phyloP scores from a whole-genome alignment of 2,797 vertebrate species.

The Gymnoscopelus microlampas region DNA sequence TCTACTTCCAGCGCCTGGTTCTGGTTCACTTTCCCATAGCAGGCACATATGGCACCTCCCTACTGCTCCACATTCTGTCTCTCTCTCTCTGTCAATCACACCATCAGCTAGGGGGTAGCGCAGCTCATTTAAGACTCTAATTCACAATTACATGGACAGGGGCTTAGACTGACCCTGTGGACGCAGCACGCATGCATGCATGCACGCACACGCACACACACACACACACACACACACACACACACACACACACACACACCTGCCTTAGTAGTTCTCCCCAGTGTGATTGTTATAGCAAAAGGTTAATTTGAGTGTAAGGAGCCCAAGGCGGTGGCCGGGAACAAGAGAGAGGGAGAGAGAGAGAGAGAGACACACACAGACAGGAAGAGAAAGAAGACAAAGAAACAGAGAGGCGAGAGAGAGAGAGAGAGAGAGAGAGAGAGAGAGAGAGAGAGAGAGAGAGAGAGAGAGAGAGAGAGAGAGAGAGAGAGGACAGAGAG shows the following conservation, averaged over 20 bases:
- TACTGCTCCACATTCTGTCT: neutral
- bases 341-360: conserved; percentile 18
- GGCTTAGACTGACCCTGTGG: conserved; percentile 57
- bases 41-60: too few species aligned
- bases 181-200: conserved; percentile 18
- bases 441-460: conserved; percentile 5
- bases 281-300: conserved; percentile 76
- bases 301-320: conserved; percentile 79
- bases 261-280: conserved; percentile 26
- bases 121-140: conserved; percentile 70
- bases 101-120: conserved; percentile 46
- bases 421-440: conserved; percentile 15
- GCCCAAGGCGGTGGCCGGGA: conserved; percentile 62
- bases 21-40: too few species aligned
- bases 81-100: conserved; percentile 28
- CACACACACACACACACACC: neutral
- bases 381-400: too few species aligned
- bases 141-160: conserved; percentile 73
- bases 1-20: too few species aligned
- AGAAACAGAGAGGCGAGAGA: too few species aligned
- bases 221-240: neutral
- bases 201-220: conserved; percentile 13
- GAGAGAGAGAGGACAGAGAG: neutral
- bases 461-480: conserved; percentile 12
- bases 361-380: neutral